phyloP scores from a whole-genome alignment of 2,888 invertebrate genomes.

The Halictus quadricinctus region DNA sequence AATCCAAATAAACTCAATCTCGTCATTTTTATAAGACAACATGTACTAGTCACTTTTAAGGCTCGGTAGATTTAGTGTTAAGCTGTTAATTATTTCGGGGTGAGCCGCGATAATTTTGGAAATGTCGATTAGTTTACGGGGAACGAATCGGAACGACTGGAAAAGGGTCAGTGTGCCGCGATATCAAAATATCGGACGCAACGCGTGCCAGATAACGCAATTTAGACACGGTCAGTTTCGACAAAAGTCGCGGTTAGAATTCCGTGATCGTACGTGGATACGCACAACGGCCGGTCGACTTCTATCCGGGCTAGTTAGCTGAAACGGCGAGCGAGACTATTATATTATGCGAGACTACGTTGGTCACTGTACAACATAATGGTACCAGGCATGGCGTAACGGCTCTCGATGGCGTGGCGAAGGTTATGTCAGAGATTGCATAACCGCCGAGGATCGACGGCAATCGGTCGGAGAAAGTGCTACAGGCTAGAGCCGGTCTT shows the following conservation, averaged over 20 bases:
- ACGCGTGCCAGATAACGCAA: constrained; percentile 12
- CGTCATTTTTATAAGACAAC: too few relatives aligned
- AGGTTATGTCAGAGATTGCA: constrained; percentile 82
- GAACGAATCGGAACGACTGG: neutral
- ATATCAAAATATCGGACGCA: neutral
- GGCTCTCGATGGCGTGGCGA: constrained; percentile 76
- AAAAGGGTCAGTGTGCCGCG: neutral
- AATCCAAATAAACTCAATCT: too few relatives aligned
- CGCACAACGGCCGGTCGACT: neutral
- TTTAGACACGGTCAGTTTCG: neutral
- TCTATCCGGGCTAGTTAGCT: neutral
- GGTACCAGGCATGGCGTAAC: constrained; percentile 66
- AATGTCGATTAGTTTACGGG: neutral
- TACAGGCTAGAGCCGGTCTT: constrained; percentile 49
- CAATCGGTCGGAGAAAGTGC: constrained; percentile 69
- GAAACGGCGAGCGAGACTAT: constrained; percentile 10
- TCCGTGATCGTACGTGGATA: constrained; percentile 19
- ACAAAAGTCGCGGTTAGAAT: constrained; percentile 30
- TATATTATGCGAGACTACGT: constrained; percentile 23
- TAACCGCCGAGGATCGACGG: constrained; percentile 70
- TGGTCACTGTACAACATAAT: constrained; percentile 54
- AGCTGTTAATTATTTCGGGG: too few relatives aligned
- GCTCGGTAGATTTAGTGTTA: too few relatives aligned
- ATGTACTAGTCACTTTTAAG: too few relatives aligned
- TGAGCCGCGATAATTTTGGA: neutral